Percentiles rank a stretch among this genome's conserved stretches.
phyloP scores from a whole-genome alignment of 2,797 vertebrate genomes.

The Vultur gryphus region DNA sequence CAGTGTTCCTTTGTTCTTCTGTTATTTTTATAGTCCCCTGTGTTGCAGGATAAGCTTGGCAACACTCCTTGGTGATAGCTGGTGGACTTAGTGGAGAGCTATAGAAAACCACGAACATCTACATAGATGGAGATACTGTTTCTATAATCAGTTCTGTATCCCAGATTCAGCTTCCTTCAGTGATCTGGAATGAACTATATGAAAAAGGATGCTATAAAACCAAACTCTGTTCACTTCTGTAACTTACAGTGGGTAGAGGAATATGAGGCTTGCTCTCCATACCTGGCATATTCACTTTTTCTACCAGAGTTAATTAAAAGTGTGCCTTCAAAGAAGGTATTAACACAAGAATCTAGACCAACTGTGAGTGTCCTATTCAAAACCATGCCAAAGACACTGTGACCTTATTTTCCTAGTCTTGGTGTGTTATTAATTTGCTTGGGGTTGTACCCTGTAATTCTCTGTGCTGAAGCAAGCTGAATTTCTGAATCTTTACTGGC shows the following conservation, averaged over 20 bases:
- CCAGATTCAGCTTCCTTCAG: background rate
- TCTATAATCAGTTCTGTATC: background rate
- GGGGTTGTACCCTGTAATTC: constrained; percentile 55
- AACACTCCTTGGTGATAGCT: background rate
- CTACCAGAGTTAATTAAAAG: background rate
- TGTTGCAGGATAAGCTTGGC: background rate
- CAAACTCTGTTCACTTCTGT: background rate
- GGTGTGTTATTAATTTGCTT: constrained; percentile 51
- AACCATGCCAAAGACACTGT: constrained; percentile 17
- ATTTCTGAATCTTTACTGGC: constrained; percentile 34
- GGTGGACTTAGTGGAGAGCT: background rate
- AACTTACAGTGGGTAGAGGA: background rate
- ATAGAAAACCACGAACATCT: background rate
- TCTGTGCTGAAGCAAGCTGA: constrained; percentile 53
- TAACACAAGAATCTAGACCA: background rate
- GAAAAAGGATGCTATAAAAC: background rate
- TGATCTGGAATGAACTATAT: background rate
- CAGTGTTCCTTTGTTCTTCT: background rate
- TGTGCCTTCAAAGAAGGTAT: background rate
- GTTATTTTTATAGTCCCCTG: background rate
- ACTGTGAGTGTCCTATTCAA: background rate
- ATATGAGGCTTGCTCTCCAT: background rate
- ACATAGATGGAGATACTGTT: background rate
- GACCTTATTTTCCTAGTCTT: constrained; percentile 38
- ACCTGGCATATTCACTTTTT: background rate